Evolutionary conservation across 1,140 invertebrate genomes (phyloP).

Genomic region (Mercenaria mercenaria): DNA sequence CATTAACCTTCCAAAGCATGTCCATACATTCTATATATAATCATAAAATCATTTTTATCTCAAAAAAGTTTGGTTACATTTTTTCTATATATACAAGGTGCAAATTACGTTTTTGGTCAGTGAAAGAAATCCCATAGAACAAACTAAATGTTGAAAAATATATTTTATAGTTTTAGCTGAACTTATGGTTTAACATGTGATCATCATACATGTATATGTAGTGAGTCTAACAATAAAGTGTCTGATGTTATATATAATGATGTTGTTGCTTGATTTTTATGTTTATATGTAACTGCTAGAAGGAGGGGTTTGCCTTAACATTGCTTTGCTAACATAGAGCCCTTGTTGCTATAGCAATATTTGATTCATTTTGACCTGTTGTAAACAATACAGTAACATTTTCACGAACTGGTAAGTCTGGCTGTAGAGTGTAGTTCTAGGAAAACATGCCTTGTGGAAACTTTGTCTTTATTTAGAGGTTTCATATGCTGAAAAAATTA

Average conservation of each 20-base stretch:
- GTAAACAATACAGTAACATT: no score
- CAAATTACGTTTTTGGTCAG: not conserved
- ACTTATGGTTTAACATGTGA: not conserved
- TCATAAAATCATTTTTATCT: not conserved
- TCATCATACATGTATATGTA: constrained; percentile 32
- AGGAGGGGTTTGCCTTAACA: not conserved
- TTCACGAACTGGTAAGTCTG: no score
- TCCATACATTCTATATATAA: not conserved
- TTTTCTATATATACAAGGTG: no score
- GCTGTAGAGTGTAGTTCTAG: no score
- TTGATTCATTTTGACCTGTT: no score
- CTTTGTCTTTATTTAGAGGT: no score
- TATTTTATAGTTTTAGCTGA: not conserved
- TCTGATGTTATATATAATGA: constrained; percentile 43
- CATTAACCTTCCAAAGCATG: not conserved
- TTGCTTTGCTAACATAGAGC: not conserved
- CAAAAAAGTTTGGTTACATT: no score
- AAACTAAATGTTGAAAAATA: not conserved
- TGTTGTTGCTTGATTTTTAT: constrained; percentile 37
- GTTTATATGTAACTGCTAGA: constrained; percentile 12
- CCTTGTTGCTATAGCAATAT: not conserved
- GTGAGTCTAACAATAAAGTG: constrained; percentile 55
- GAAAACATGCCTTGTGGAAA: no score
- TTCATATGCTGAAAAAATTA: no score
- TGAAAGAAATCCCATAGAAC: no score